Evolutionary conservation across 2,797 vertebrate genomes (phyloP), one percentile per base, ranked within the genome.

Genomic region (Phrynocephalus forsythii): DNA sequence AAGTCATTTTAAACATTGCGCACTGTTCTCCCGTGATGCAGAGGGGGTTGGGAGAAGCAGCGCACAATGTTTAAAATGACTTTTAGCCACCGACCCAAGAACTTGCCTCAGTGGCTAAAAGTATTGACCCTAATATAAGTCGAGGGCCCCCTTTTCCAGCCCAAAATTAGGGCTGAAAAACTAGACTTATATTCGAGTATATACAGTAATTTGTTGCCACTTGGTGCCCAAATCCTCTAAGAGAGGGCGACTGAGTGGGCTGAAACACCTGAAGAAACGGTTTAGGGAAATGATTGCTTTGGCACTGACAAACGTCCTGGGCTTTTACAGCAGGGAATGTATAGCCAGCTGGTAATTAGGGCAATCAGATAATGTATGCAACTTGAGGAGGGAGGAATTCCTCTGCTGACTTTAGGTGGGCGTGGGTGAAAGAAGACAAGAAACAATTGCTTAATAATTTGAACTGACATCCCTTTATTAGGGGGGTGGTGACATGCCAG

Each of bases 401-500:
- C 90, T 87, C 88, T 88, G 88, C 91, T 94, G 85, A 91, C 90
- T 48, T 6, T 89, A 87, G 85, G 18, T 87, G 90, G 76, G 88
- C 69, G 89, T 91, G 90, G 5, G 87, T 92, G 33, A 87, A 26
- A 79, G 88, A 83, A 81, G 26, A 85, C 71, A 79, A 48, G 86
- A 67, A 83, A 93, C 86, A 82, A 92, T 92, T 38, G 90, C 33
- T 82, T 93, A 84, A 91, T 92, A 92, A 93, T 95, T 94, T 94
- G 93, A 93, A 86, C 86, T 93, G 16, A 0, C 85, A 89, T 91
- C 89, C 93, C 89, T 94, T 91, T 95, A 94, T 92, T 94, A 94
- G 67, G 69, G 89, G 91, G 82, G 89, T 94, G 89, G 86, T 87
- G 90, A 94, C 92, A 86, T 94, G 87, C 88, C 90, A 85, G 87